Evolutionary conservation across 2,797 vertebrate species (phyloP).

Genomic region (Melanotaenia boesemani): DNA sequence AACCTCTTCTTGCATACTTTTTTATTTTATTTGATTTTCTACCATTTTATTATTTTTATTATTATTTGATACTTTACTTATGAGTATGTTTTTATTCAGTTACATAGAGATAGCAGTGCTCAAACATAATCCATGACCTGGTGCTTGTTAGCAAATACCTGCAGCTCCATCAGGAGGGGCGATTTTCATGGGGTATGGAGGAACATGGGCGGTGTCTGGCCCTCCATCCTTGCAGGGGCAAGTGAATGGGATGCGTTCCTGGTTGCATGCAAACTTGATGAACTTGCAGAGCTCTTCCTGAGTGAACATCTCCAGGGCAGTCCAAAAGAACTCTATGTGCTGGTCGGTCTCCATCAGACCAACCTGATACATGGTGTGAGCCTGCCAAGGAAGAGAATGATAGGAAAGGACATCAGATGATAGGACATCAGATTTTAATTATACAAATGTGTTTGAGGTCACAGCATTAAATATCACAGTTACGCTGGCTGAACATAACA

Average conservation of each 20-base stretch:
- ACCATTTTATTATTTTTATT: too few species aligned
- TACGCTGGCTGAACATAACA: background rate
- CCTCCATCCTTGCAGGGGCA: slow-evolving; percentile 98
- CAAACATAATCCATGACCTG: background rate
- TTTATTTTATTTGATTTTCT: too few species aligned
- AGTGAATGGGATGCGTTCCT: slow-evolving; percentile 98
- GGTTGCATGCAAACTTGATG: slow-evolving; percentile 99
- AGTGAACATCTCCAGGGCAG: slow-evolving; percentile 94
- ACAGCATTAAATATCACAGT: background rate
- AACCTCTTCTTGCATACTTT: too few species aligned
- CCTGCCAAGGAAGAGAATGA: slow-evolving; percentile 76
- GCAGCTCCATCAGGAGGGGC: slow-evolving; percentile 94
- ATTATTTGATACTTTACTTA: too few species aligned
- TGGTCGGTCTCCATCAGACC: slow-evolving; percentile 98
- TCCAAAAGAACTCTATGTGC: slow-evolving; percentile 99
- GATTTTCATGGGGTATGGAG: slow-evolving; percentile 98
- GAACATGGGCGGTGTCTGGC: slow-evolving; percentile 95
- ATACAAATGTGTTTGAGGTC: background rate
- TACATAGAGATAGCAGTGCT: slow-evolving; percentile 3
- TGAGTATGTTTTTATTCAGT: background rate
- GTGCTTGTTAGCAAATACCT: slow-evolving; percentile 79
- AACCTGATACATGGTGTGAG: slow-evolving; percentile 99
- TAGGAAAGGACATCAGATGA: background rate
- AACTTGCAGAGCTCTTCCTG: slow-evolving; percentile 99
- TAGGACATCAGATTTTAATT: background rate